Conservation (phyloP, 2,113 vertebrate genomes). For the Pogona vitticeps region DNA sequence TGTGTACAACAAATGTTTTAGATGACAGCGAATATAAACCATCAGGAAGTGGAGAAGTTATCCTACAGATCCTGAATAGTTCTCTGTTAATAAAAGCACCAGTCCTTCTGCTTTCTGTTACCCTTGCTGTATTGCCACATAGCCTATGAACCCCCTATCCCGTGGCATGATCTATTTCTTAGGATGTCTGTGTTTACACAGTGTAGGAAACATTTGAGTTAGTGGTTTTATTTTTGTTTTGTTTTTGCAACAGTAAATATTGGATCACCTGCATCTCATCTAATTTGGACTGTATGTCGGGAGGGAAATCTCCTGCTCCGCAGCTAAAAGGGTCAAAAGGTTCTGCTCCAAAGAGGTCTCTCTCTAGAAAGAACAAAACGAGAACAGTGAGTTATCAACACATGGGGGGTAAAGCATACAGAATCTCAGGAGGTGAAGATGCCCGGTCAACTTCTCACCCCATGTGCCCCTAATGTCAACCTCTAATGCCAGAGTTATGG, state of each 20-base stretch:
- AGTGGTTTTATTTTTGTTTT: neutral
- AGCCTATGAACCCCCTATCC: neutral
- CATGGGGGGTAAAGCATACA: neutral
- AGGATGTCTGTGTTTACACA: neutral
- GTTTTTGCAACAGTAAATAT: slow-evolving; percentile 2
- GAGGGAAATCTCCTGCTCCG: slow-evolving; percentile 92
- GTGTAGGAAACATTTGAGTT: neutral
- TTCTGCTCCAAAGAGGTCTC: slow-evolving; percentile 95
- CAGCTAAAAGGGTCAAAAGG: slow-evolving; percentile 98
- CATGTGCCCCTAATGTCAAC: neutral
- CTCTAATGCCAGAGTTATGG: neutral
- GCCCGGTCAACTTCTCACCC: neutral
- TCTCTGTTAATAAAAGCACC: neutral
- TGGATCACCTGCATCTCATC: slow-evolving; percentile 98
- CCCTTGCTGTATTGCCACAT: neutral
- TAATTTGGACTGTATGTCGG: slow-evolving; percentile 96
- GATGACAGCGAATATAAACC: neutral
- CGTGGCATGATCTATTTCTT: neutral
- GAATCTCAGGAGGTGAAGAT: neutral
- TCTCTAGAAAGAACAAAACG: slow-evolving; percentile 80
- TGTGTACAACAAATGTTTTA: neutral
- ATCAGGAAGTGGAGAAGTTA: neutral
- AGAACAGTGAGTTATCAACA: slow-evolving; percentile 46
- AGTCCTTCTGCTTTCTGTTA: accelerated
- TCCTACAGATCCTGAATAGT: neutral